phyloP scores from a whole-genome alignment of 2,113 vertebrate species.

The Phocoena phocoena region DNA sequence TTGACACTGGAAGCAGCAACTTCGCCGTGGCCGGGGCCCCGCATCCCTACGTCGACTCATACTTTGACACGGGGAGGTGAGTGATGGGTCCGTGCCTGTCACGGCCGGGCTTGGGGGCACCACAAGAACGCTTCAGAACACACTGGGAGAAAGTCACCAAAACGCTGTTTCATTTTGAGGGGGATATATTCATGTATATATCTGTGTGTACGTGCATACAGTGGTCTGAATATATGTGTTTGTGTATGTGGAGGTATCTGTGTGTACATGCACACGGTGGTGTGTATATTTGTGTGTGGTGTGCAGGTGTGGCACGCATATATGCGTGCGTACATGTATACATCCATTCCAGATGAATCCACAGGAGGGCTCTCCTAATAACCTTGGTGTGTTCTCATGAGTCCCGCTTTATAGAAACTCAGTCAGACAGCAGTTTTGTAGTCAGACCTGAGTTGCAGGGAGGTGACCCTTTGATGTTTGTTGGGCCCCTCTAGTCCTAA shows the following conservation, averaged over 20 bases:
- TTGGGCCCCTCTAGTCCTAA: background rate
- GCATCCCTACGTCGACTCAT: constrained; percentile 88
- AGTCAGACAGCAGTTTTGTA: accelerated
- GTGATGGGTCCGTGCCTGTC: background rate
- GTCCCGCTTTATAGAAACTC: background rate
- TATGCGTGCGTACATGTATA: accelerated
- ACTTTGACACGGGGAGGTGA: constrained; percentile 87
- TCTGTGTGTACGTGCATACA: background rate
- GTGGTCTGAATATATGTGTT: background rate
- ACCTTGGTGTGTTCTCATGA: background rate
- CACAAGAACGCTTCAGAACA: accelerated
- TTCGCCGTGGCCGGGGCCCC: constrained; percentile 95
- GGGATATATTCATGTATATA: too few species aligned
- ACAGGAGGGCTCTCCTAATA: accelerated
- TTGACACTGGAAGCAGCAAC: constrained; percentile 99
- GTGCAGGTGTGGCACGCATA: background rate
- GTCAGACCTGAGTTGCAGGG: background rate
- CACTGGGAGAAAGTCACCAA: accelerated
- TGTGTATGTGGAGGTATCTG: background rate
- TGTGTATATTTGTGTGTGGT: background rate
- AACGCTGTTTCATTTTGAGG: background rate
- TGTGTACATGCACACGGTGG: too few species aligned
- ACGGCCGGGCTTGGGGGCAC: accelerated
- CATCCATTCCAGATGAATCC: background rate
- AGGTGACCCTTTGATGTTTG: accelerated